A percentile compares a stretch with the other conserved stretches of the same genome.
These are phyloP conservation scores for Mizuhopecten yessoensis DNA, from an alignment of 1,140 invertebrate species.

Conservation along the genomic window DNA sequence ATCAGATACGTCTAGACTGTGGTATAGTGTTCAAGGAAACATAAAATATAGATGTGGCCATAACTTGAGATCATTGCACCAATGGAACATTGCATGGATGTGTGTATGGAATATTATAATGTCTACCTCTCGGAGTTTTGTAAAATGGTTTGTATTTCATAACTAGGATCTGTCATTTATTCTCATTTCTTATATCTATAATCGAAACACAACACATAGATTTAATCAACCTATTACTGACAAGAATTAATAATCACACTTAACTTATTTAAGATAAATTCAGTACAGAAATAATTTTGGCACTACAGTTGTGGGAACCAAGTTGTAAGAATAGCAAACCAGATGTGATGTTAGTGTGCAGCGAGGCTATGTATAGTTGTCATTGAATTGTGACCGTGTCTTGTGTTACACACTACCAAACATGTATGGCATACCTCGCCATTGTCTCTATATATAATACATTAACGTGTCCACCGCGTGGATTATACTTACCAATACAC, in stretches of 20 bases:
- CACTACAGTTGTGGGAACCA: not conserved
- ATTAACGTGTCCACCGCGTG: not conserved
- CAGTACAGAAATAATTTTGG: not conserved
- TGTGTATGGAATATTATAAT: not conserved
- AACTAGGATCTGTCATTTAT: not conserved
- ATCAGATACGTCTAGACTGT: not conserved
- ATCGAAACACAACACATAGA: not conserved
- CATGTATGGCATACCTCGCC: not conserved
- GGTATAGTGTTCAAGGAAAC: not conserved
- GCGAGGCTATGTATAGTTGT: conserved; percentile 8
- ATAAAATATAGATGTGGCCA: not conserved
- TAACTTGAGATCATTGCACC: not conserved
- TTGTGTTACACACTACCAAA: not conserved
- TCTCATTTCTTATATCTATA: not conserved
- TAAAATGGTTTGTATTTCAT: conserved; percentile 13
- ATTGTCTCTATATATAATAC: not conserved
- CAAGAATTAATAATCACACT: not conserved
- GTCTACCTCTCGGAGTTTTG: not conserved
- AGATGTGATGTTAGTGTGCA: conserved; percentile 22
- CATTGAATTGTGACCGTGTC: not conserved
- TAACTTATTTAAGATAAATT: not conserved
- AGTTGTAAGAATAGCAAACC: not conserved
- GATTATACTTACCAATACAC: not conserved
- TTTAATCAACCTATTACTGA: not conserved
- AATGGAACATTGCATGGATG: not conserved